Evolutionary conservation across 2,797 vertebrate genomes (phyloP).

Genomic region (Sebastes matsubarae): DNA sequence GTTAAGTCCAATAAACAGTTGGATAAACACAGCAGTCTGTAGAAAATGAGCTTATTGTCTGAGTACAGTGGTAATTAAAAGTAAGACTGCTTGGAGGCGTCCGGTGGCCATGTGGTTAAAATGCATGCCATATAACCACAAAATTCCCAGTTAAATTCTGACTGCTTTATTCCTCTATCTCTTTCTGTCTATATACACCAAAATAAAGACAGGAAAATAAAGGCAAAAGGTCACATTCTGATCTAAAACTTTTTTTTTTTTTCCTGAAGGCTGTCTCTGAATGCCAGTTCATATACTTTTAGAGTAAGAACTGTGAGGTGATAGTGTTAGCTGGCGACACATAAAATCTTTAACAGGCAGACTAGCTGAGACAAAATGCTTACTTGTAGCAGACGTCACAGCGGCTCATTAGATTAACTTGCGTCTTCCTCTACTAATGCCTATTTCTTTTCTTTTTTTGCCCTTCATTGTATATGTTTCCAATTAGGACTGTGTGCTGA

Average conservation of each 20-base stretch:
- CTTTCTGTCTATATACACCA: background rate
- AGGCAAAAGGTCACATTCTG: background rate
- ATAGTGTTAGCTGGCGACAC: background rate
- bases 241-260: background rate
- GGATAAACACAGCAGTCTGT: background rate
- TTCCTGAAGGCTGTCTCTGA: background rate
- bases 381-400: background rate
- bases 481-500: constrained; percentile 1
- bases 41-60: background rate
- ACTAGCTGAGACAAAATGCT: background rate
- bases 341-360: background rate
- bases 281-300: background rate
- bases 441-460: background rate
- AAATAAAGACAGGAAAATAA: background rate
- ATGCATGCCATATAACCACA: background rate
- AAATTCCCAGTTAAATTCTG: background rate
- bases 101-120: background rate
- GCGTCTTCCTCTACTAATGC: background rate
- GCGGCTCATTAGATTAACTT: constrained; percentile 34
- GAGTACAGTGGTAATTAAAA: background rate
- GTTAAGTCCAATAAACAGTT: background rate
- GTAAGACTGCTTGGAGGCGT: background rate
- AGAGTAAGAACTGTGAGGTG: background rate
- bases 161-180: background rate
- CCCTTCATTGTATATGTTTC: background rate